These are phyloP conservation scores for Drosophila ustulata DNA, from an alignment of 2,888 invertebrate genomes.

Conservation along the genomic window DNA sequence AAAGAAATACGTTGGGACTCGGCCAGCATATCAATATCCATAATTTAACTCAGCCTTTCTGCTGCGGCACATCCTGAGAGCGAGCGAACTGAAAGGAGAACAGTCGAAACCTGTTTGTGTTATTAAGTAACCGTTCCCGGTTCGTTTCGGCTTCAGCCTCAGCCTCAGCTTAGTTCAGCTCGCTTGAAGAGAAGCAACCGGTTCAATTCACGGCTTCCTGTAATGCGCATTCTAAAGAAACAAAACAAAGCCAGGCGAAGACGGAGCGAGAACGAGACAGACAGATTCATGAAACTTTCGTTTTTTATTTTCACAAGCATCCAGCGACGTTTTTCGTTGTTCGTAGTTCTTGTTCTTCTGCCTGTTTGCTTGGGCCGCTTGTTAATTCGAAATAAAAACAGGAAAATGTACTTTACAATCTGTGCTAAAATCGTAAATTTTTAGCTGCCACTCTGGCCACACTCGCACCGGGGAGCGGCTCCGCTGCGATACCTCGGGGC, in stretches of 20 bases:
- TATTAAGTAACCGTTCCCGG: conserved; percentile 72
- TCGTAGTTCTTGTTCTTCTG: conserved; percentile 25
- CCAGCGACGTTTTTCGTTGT: conserved; percentile 19
- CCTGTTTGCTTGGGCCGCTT: conserved; percentile 62
- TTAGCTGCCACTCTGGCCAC: conserved; percentile 56
- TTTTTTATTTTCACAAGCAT: conserved; percentile 66
- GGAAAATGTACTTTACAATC: conserved; percentile 82
- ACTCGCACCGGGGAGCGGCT: conserved; percentile 59
- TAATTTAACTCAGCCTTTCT: conserved; percentile 64
- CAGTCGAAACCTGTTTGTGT: conserved; percentile 72
- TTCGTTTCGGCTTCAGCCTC: conserved; percentile 8
- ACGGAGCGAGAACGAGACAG: conserved; percentile 2
- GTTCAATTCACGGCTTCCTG: conserved; percentile 68
- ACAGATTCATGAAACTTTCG: conserved; percentile 68
- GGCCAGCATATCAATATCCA: conserved; percentile 65
- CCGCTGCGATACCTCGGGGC: conserved; percentile 14
- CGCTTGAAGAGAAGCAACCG: conserved; percentile 45
- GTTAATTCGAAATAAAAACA: conserved; percentile 82
- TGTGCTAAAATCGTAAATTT: conserved; percentile 82
- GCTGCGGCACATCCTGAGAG: conserved; percentile 48
- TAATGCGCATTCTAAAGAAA: conserved; percentile 69
- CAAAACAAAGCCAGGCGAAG: conserved; percentile 2
- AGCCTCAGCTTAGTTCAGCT: conserved; percentile 29
- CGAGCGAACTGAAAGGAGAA: conserved; percentile 7
- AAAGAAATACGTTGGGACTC: conserved; percentile 31